Conservation (phyloP, 1,140 invertebrate genomes). For the Drosophila miranda region DNA sequence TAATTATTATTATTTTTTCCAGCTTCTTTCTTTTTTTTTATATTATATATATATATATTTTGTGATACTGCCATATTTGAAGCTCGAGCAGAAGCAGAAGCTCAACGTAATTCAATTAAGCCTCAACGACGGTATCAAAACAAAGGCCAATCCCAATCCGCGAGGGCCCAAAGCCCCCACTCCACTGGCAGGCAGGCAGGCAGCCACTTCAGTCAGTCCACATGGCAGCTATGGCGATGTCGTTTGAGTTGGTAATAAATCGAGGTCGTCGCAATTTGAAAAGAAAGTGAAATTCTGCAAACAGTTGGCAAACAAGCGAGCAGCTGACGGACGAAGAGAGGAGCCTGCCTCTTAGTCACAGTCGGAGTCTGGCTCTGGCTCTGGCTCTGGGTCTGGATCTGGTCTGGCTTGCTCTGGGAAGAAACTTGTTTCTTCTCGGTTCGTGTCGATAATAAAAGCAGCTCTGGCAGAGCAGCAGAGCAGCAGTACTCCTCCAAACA, state of each 20-base stretch:
- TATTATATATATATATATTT: not conserved
- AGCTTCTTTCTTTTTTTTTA: slow-evolving; percentile 16
- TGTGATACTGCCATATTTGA: slow-evolving; percentile 27
- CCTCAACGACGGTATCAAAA: slow-evolving; percentile 49
- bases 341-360: slow-evolving; percentile 32
- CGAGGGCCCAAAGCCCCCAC: slow-evolving; percentile 42
- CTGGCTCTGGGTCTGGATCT: slow-evolving; percentile 12
- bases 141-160: slow-evolving; percentile 54
- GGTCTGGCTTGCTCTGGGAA: slow-evolving; percentile 36
- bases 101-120: slow-evolving; percentile 76
- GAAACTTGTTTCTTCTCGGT: slow-evolving; percentile 46
- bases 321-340: slow-evolving; percentile 57
- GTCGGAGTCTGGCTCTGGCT: slow-evolving; percentile 3
- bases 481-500: slow-evolving; percentile 16
- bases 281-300: slow-evolving; percentile 79
- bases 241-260: slow-evolving; percentile 61
- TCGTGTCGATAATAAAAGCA: slow-evolving; percentile 74
- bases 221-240: slow-evolving; percentile 24
- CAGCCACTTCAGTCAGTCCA: slow-evolving; percentile 36
- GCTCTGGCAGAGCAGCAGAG: slow-evolving; percentile 19
- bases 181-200: slow-evolving; percentile 3
- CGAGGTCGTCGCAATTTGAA: slow-evolving; percentile 74
- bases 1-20: slow-evolving; percentile 62
- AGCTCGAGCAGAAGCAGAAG: slow-evolving; percentile 5
- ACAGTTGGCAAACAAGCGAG: slow-evolving; percentile 54